These are phyloP conservation scores for Camponotus fellah DNA, from an alignment of 2,888 invertebrate species.

Conservation along the genomic window DNA sequence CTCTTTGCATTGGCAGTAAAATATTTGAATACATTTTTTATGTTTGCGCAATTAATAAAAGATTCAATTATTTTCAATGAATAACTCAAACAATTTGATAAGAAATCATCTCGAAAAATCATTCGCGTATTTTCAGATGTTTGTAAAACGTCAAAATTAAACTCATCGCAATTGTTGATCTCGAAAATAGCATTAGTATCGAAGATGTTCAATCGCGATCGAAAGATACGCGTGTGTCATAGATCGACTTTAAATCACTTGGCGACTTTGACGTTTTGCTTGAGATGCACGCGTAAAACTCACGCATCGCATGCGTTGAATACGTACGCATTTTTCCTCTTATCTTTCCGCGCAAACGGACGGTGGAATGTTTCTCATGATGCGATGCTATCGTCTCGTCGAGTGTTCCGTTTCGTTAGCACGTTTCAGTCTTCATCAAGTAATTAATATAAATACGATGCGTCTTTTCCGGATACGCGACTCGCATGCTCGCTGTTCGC, in stretches of 20 bases:
- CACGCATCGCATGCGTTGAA: background rate
- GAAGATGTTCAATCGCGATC: background rate
- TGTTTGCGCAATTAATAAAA: background rate
- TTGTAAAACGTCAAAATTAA: constrained; percentile 22
- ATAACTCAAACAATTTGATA: background rate
- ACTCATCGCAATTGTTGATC: too few relatives aligned
- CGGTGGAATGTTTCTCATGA: constrained; percentile 49
- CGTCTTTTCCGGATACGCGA: constrained; percentile 14
- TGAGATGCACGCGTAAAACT: constrained; percentile 4
- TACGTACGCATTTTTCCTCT: background rate
- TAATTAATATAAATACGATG: constrained; percentile 40
- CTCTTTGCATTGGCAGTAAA: background rate
- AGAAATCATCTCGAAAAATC: background rate
- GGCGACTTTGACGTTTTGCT: background rate
- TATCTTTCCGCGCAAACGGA: constrained; percentile 33
- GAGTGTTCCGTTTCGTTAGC: constrained; percentile 41
- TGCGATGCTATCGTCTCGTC: constrained; percentile 22
- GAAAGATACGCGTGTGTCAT: background rate
- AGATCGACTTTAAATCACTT: constrained; percentile 28
- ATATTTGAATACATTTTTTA: background rate
- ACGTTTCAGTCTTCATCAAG: constrained; percentile 8
- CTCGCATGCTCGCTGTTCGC: background rate
- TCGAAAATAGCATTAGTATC: background rate
- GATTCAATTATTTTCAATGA: background rate
- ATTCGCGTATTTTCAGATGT: background rate